Conservation (phyloP, 2,888 invertebrate species). For the Noctua pronuba region DNA sequence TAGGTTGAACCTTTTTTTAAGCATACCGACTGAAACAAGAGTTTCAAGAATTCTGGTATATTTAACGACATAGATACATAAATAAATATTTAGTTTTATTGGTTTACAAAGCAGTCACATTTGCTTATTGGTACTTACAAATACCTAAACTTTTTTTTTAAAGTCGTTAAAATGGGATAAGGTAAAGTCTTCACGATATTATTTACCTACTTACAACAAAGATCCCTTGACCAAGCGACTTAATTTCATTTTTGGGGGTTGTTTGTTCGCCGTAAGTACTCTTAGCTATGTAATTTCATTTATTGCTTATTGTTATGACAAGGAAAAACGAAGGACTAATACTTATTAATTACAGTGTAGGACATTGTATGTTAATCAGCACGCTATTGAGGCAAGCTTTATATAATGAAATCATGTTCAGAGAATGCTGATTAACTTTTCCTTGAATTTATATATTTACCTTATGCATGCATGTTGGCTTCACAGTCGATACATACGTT, state of each 20-base stretch:
- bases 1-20: neutral
- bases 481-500: neutral
- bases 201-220: constrained; percentile 15
- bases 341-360: constrained; percentile 10
- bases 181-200: constrained; percentile 27
- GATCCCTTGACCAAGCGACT: constrained; percentile 11
- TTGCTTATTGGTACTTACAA: neutral
- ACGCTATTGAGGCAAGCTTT: neutral
- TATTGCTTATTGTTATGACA: constrained; percentile 23
- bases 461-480: neutral
- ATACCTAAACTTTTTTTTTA: constrained; percentile 3
- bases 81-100: neutral
- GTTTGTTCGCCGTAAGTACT: constrained; percentile 15
- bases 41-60: neutral
- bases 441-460: constrained; percentile 15
- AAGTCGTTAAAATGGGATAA: neutral
- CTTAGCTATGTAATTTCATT: constrained; percentile 43
- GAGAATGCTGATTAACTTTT: constrained; percentile 11
- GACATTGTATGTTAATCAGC: constrained; percentile 10
- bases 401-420: constrained; percentile 7
- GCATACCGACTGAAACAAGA: constrained; percentile 17
- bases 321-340: constrained; percentile 17
- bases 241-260: constrained; percentile 38
- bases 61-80: constrained; percentile 10
- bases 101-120: neutral